These are phyloP conservation scores for Heloderma charlesbogerti DNA, from an alignment of 2,113 vertebrate species.

Conservation along the genomic window DNA sequence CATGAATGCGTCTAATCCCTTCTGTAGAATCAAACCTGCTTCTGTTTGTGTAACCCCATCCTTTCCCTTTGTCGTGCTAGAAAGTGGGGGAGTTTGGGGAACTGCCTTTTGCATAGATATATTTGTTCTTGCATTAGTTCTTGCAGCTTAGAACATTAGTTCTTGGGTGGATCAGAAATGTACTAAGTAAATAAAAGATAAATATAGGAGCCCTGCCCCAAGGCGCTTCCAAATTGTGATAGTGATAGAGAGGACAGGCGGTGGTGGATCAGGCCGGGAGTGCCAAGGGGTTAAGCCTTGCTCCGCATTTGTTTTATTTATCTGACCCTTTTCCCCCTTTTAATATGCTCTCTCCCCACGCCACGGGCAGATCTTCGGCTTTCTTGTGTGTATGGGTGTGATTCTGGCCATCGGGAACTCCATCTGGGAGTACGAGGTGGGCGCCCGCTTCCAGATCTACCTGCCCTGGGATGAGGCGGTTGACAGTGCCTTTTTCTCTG, in stretches of 20 bases:
- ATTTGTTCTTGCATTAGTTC: too few relatives aligned
- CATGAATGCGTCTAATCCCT: too few relatives aligned
- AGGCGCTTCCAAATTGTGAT: not conserved
- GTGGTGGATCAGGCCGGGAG: too few relatives aligned
- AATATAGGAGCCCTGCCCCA: not conserved
- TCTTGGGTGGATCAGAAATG: too few relatives aligned
- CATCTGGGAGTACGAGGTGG: constrained; percentile 93
- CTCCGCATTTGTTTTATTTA: not conserved
- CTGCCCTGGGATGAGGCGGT: constrained; percentile 93
- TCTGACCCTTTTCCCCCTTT: not conserved
- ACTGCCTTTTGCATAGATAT: too few relatives aligned
- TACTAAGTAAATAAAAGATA: not conserved
- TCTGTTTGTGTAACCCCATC: not conserved
- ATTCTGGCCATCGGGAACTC: constrained; percentile 94
- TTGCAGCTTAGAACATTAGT: too few relatives aligned
- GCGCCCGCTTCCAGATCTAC: constrained; percentile 91
- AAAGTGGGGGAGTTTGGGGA: too few relatives aligned
- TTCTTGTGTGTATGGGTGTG: constrained; percentile 95
- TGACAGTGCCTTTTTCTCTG: constrained; percentile 91
- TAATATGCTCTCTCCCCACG: accelerated
- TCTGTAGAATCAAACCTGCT: too few relatives aligned
- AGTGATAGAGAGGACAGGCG: too few relatives aligned
- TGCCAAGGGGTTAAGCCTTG: not conserved
- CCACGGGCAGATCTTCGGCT: constrained; percentile 88
- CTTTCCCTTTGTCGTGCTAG: too few relatives aligned